Percentiles rank a stretch among this genome's conserved stretches.
Evolutionary conservation across 2,113 vertebrate genomes (phyloP).

Genomic region (Zapornia atra): DNA sequence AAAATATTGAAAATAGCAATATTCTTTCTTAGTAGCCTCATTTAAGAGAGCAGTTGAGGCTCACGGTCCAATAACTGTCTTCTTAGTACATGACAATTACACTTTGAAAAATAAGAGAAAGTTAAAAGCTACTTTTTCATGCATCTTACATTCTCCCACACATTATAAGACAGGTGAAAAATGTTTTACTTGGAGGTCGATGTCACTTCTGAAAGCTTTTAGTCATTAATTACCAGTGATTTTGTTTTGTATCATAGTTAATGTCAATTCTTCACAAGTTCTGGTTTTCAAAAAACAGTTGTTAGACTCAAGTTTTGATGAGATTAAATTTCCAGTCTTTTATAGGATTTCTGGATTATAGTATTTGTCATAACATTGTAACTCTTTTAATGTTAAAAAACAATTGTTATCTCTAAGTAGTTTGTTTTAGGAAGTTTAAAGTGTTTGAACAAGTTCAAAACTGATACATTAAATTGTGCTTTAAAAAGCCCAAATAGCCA

Average conservation of each 20-base stretch:
- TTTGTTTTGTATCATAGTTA: conserved; percentile 13
- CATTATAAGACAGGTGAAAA: conserved; percentile 40
- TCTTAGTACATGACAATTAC: neutral
- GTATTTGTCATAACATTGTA: neutral
- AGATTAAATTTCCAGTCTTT: neutral
- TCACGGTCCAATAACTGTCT: neutral
- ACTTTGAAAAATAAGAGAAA: neutral
- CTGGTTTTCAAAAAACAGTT: neutral
- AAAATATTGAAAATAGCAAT: neutral
- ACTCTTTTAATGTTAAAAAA: neutral
- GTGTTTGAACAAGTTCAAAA: neutral
- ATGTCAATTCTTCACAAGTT: neutral
- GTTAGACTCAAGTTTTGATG: neutral
- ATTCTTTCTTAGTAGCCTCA: neutral
- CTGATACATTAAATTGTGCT: neutral
- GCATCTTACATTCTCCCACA: neutral
- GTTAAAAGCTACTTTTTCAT: neutral
- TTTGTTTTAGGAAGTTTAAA: neutral
- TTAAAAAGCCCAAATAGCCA: neutral
- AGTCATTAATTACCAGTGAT: conserved; percentile 12
- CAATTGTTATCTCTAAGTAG: neutral
- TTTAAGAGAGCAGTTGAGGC: neutral
- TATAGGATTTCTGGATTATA: neutral
- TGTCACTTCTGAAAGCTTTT: conserved; percentile 22
- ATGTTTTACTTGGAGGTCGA: conserved; percentile 36